These are phyloP conservation scores for Cricetomys ansorgei DNA, from an alignment of 2,113 vertebrate genomes.

Conservation along the genomic window DNA sequence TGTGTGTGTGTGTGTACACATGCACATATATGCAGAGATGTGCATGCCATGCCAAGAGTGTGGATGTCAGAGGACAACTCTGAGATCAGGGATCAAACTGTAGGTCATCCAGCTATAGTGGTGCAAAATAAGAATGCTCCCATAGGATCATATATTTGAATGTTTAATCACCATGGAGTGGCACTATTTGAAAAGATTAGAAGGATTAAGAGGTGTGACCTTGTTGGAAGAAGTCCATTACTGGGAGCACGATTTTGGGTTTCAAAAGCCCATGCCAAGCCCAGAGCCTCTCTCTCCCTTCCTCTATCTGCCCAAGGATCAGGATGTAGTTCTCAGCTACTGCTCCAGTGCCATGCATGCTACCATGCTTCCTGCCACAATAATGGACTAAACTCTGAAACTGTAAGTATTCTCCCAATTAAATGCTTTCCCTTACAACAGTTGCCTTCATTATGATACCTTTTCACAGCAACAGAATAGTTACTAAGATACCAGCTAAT, in stretches of 20 bases:
- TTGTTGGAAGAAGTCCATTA: not conserved
- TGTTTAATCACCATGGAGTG: not conserved
- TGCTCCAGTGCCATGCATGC: not conserved
- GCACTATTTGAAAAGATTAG: not conserved
- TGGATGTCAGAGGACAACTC: not conserved
- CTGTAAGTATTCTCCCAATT: not conserved
- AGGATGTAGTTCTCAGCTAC: not conserved
- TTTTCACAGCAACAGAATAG: not conserved
- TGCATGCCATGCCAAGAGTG: not conserved
- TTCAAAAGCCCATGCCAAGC: not conserved
- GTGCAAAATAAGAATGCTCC: not conserved
- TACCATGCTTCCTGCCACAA: not conserved
- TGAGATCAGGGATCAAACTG: not conserved
- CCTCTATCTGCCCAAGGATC: not conserved
- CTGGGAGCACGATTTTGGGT: not conserved
- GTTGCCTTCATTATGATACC: not conserved
- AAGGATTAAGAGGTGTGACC: not conserved
- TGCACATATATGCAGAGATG: not conserved
- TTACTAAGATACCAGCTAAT: not conserved
- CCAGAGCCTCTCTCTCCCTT: not conserved
- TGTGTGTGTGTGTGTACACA: too few relatives aligned
- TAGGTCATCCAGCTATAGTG: too few relatives aligned
- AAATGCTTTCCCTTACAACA: not conserved
- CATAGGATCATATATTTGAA: not conserved
- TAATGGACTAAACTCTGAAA: not conserved